Conservation (phyloP, 2,113 vertebrate species). For the Merops nubicus region DNA sequence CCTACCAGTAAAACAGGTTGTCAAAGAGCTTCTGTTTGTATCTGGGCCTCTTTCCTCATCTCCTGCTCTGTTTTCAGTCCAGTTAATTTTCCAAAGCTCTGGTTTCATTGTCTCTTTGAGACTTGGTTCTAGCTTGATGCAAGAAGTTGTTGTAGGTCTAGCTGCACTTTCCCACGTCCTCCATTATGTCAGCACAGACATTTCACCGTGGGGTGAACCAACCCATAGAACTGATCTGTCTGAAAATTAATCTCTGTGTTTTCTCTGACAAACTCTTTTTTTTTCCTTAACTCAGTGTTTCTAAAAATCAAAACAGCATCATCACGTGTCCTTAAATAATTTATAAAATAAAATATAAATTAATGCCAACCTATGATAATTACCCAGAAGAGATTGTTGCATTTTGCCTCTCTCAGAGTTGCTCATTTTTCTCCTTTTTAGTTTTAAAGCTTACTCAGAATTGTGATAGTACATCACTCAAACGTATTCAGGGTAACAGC, state of each 20-base stretch:
- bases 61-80: neutral
- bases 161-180: neutral
- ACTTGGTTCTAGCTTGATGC: neutral
- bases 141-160: neutral
- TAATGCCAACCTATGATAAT: neutral
- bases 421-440: neutral
- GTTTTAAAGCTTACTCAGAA: neutral
- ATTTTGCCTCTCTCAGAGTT: neutral
- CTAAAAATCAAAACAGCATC: neutral
- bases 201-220: neutral
- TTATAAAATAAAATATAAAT: neutral
- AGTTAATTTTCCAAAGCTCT: neutral
- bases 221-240: neutral
- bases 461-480: neutral
- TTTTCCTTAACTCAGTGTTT: neutral
- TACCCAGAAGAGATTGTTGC: neutral
- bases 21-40: neutral
- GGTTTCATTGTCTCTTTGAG: neutral
- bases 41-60: neutral
- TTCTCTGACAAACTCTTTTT: neutral
- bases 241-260: neutral
- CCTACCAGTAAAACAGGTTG: neutral
- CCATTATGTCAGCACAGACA: neutral
- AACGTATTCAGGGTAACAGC: neutral
- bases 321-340: neutral